These are phyloP conservation scores for Albula goreensis DNA, from an alignment of 2,113 vertebrate genomes.

Conservation along the genomic window DNA sequence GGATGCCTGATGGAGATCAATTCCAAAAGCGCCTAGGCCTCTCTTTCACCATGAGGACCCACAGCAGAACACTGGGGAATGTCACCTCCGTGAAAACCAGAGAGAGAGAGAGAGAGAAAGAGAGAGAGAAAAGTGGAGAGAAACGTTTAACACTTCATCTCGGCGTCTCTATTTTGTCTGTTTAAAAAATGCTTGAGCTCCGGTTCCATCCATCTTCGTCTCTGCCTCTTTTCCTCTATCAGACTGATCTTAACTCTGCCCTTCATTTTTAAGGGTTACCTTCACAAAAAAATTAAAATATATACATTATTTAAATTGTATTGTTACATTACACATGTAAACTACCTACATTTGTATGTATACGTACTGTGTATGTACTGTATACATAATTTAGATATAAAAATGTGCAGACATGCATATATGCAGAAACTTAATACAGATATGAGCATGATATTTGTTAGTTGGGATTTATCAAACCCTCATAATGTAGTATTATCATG, in stretches of 20 bases:
- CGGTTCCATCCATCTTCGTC: not conserved
- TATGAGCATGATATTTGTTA: not conserved
- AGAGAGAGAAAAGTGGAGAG: not conserved
- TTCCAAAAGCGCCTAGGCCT: slow-evolving; percentile 66
- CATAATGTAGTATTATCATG: too few species aligned
- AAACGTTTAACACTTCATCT: not conserved
- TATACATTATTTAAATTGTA: too few species aligned
- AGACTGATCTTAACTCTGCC: too few species aligned
- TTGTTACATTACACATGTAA: not conserved
- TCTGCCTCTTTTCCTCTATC: not conserved
- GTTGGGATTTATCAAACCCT: not conserved
- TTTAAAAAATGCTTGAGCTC: not conserved
- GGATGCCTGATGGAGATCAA: slow-evolving; percentile 77
- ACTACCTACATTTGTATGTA: too few species aligned
- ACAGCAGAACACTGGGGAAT: not conserved
- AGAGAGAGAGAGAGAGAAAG: not conserved
- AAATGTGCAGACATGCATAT: not conserved
- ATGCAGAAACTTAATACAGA: not conserved
- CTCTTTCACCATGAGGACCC: slow-evolving; percentile 58
- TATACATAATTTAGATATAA: not conserved
- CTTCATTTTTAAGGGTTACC: too few species aligned
- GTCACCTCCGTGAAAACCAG: not conserved
- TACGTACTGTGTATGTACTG: not conserved
- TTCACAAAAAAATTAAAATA: too few species aligned
- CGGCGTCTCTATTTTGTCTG: not conserved